phyloP scores from a whole-genome alignment of 2,797 vertebrate species.

The Luscinia luscinia region DNA sequence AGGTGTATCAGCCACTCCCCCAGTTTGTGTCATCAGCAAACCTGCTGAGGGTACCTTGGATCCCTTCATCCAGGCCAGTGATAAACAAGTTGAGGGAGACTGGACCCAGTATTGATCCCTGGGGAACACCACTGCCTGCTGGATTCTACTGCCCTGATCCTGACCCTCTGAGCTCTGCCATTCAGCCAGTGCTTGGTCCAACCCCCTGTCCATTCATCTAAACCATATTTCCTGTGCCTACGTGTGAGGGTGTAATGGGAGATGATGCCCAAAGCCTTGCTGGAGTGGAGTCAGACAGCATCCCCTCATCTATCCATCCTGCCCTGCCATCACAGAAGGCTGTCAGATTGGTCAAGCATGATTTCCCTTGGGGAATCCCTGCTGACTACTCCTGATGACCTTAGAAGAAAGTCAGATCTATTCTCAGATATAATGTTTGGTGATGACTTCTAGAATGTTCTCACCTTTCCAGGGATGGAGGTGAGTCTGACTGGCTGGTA shows the following conservation, averaged over 20 bases:
- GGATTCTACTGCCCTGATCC: not conserved
- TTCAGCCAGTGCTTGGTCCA: not conserved
- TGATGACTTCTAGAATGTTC: not conserved
- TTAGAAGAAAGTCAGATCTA: too few species aligned
- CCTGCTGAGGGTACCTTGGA: not conserved
- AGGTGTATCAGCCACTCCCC: not conserved
- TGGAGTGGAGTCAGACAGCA: not conserved
- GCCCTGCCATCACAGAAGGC: not conserved
- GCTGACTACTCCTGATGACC: not conserved
- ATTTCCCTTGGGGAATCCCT: not conserved
- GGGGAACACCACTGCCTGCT: too few species aligned
- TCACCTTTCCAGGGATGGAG: not conserved
- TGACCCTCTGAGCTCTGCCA: not conserved
- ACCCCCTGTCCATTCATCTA: not conserved
- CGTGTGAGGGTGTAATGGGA: not conserved
- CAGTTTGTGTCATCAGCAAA: not conserved
- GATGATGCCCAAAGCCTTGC: not conserved
- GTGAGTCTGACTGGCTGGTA: not conserved
- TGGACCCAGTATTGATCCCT: too few species aligned
- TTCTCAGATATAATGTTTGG: too few species aligned
- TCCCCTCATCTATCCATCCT: not conserved
- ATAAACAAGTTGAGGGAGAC: not conserved
- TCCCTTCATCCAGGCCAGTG: not conserved
- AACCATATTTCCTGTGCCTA: not conserved
- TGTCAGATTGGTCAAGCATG: not conserved